These are phyloP conservation scores for Stratiomys singularior DNA, from an alignment of 2,888 invertebrate species.

Conservation along the genomic window DNA sequence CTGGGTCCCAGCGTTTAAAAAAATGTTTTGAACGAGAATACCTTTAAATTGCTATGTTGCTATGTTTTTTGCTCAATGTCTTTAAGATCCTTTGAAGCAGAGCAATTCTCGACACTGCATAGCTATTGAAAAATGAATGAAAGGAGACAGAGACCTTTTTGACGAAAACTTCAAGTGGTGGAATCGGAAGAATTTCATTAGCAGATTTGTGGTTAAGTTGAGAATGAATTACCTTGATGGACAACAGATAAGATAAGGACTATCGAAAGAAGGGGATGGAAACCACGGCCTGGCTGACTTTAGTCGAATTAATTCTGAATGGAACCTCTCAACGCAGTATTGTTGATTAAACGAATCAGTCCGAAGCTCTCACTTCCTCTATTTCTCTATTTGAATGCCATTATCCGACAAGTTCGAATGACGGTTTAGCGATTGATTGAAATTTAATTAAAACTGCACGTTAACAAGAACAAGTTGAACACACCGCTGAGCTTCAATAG, in stretches of 20 bases:
- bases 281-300: background rate
- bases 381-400: background rate
- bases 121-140: background rate
- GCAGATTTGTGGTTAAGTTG: conserved; percentile 26
- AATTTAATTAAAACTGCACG: conserved; percentile 46
- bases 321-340: background rate
- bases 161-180: conserved; percentile 18
- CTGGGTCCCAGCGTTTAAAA: too few relatives aligned
- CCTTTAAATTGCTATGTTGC: too few relatives aligned
- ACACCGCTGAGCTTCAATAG: background rate
- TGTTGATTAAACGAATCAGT: conserved; percentile 4
- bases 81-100: background rate
- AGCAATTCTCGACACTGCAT: background rate
- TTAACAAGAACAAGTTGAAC: conserved; percentile 34
- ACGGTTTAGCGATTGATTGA: conserved; percentile 43
- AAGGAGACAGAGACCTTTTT: background rate
- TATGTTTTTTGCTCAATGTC: too few relatives aligned
- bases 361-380: conserved; percentile 1
- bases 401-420: conserved; percentile 28
- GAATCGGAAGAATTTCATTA: conserved; percentile 45
- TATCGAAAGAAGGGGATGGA: background rate
- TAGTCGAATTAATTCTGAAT: background rate
- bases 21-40: too few relatives aligned
- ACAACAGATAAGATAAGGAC: background rate
- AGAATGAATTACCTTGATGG: background rate